Conservation (phyloP, 2,113 vertebrate species). For the Ictidomys tridecemlineatus region DNA sequence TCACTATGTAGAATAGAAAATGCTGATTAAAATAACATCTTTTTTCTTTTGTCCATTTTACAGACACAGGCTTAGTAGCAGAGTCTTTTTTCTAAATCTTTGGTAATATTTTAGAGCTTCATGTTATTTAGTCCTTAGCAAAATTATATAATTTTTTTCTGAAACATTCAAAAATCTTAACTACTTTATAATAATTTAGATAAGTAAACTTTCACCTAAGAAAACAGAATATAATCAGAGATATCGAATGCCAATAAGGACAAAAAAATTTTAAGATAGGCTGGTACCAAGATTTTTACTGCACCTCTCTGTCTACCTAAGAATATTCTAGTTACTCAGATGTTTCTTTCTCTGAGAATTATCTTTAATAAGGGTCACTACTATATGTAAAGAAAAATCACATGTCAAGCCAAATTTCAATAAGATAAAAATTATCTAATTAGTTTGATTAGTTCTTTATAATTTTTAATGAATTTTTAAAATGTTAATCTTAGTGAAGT, state of each 20-base stretch:
- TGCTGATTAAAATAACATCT: neutral
- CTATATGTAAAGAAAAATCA: neutral
- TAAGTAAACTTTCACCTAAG: neutral
- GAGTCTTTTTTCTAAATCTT: neutral
- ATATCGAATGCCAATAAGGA: neutral
- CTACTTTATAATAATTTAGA: neutral
- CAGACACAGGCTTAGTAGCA: neutral
- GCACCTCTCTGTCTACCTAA: neutral
- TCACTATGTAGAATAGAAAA: neutral
- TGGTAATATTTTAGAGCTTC: neutral
- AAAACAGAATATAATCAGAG: neutral
- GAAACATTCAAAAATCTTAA: neutral
- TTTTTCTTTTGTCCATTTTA: neutral
- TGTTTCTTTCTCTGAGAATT: neutral
- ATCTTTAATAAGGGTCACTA: neutral
- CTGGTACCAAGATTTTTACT: neutral
- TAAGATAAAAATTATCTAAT: neutral
- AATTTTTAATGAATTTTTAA: neutral
- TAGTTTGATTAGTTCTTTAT: neutral
- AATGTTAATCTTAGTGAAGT: neutral
- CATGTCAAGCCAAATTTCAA: neutral
- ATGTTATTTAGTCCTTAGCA: neutral
- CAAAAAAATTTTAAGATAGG: neutral
- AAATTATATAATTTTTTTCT: neutral
- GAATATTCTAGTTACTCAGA: neutral